Base-by-base conservation (phyloP, 2,797 vertebrate species). In the Eupleurogrammus muticus region DNA sequence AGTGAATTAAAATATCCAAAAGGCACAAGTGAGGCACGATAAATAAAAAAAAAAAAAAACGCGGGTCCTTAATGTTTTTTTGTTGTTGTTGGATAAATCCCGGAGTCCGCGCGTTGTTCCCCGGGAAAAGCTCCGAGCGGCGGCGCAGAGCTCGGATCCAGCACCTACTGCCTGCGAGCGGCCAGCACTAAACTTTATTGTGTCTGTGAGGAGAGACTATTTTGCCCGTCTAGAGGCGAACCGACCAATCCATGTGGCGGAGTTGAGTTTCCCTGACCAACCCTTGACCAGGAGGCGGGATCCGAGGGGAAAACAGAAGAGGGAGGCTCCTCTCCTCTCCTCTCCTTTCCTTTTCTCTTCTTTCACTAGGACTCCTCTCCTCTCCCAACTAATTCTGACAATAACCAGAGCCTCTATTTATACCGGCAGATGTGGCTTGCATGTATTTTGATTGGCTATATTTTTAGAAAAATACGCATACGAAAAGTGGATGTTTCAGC, bases 161-260 rank as follows among this genome's bases (percentile, higher is more conserved):
- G 73, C 78, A 74, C 59, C 55, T 44, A 20, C 73, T 77, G 88
- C 59, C 74, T 72, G 54, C 59, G 50, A 75, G 63, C 65, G 79
- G 75, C 71, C 82, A 59, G 83, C 73, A 52, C 83, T 38, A 81
- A 89, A 89, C 89, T 92, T 90, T 89, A 86, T 86, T 87, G 85
- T 87, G 89, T 85, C 85, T 82, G 75, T 34, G 80, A 77, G 66
- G 54, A 73, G 75, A 84, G 83, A 84, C 74, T 76, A 48, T 74
- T 73, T 70, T 63, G 66, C 59, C 75, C 64, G 75, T 75, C 69
- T 79, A 3, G 56, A 36, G 51, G 28, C 56, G 36, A 67, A 50
- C 36, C 71, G 72, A 82, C 92, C 92, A 92, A 92, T 92, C 87
- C 46, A 14, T n/a, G 82, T 55, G 42, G 79, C 1, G 80, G 78